Percentiles rank a stretch among this genome's conserved stretches.
Evolutionary conservation across 23 tunicate species (phyloP).

Genomic region (Diplosoma virens): DNA sequence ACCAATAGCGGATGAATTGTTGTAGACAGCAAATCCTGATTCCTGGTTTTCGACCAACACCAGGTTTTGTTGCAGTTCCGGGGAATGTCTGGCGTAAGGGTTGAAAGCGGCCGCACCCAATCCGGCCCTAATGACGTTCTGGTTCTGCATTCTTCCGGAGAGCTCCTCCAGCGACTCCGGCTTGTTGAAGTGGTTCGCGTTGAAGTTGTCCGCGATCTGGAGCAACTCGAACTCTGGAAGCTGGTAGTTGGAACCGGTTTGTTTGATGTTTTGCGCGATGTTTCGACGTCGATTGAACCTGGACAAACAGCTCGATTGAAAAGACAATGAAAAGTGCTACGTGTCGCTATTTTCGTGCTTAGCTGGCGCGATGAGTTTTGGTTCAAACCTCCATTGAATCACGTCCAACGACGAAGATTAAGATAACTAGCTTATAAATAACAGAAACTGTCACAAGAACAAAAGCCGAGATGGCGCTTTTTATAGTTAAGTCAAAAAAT

Average conservation of each 20-base stretch:
- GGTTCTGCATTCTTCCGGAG: not conserved
- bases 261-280: not conserved
- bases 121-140: not conserved
- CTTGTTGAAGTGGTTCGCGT: not conserved
- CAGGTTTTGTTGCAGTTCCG: conserved; percentile 1
- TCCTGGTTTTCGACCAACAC: not conserved
- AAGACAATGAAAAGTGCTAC: not conserved
- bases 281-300: conserved; percentile 3
- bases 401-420: no score
- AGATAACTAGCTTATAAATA: no score
- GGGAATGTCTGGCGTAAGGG: not conserved
- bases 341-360: not conserved
- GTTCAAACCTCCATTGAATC: no score
- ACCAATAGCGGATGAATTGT: not conserved
- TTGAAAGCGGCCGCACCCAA: not conserved
- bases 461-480: no score
- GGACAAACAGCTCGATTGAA: not conserved
- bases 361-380: no score
- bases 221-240: conserved; percentile 8
- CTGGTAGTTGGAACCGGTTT: not conserved
- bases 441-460: no score
- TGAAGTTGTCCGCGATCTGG: not conserved
- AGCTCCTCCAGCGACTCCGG: not conserved
- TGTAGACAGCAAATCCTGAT: not conserved
- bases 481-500: no score